phyloP scores from a whole-genome alignment of 2,797 vertebrate species.

The Tenualosa thibaudeaui region DNA sequence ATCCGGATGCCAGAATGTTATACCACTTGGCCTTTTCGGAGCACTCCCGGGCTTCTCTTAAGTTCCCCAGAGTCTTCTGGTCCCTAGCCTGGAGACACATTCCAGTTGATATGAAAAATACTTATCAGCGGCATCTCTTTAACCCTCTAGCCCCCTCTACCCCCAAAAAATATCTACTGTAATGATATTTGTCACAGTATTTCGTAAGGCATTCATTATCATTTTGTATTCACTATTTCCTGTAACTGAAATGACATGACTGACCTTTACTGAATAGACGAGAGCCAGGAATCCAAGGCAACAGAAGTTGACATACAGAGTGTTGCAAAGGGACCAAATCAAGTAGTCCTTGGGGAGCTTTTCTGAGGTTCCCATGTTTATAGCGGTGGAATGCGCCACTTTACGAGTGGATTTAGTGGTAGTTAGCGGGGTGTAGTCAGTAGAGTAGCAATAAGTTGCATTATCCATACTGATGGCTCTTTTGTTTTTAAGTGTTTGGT shows the following conservation, averaged over 20 bases:
- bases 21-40: slow-evolving; percentile 92
- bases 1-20: slow-evolving; percentile 88
- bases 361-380: slow-evolving; percentile 70
- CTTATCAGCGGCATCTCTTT: neutral
- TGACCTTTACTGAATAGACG: slow-evolving; percentile 84
- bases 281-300: slow-evolving; percentile 84
- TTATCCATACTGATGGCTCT: slow-evolving; percentile 70
- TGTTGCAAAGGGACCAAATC: slow-evolving; percentile 83
- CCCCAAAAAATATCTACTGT: neutral
- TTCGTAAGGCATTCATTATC: neutral
- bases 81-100: slow-evolving; percentile 80
- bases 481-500: neutral
- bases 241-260: slow-evolving; percentile 27
- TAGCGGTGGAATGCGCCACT: slow-evolving; percentile 67
- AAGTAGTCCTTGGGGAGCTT: slow-evolving; percentile 76
- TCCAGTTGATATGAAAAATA: neutral
- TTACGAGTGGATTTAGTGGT: slow-evolving; percentile 72
- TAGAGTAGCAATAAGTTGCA: slow-evolving; percentile 79
- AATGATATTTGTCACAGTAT: neutral
- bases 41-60: slow-evolving; percentile 83
- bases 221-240: neutral
- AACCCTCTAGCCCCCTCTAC: neutral
- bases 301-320: slow-evolving; percentile 83
- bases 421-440: slow-evolving; percentile 79
- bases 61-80: slow-evolving; percentile 86